These are phyloP conservation scores for Strigops habroptila DNA, from an alignment of 2,113 vertebrate genomes.

Conservation along the genomic window DNA sequence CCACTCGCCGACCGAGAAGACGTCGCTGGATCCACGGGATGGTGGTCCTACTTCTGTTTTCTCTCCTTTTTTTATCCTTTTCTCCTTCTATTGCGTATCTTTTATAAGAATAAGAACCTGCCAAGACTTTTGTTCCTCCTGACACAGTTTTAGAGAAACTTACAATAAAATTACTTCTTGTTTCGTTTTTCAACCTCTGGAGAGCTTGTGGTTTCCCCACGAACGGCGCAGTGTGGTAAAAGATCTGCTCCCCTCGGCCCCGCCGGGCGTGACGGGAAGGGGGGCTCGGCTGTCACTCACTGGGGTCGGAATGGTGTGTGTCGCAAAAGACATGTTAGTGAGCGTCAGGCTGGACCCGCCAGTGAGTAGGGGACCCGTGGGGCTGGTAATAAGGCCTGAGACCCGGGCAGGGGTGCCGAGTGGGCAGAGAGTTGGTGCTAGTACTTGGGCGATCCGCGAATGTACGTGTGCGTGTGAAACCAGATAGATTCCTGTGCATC, in stretches of 20 bases:
- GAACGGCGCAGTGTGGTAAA: not conserved
- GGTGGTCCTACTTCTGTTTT: not conserved
- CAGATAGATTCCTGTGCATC: rapidly evolving
- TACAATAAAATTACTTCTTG: not conserved
- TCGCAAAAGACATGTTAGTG: not conserved
- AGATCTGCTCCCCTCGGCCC: no score
- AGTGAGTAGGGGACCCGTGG: not conserved
- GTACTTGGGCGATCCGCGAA: not conserved
- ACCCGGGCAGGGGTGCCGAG: not conserved
- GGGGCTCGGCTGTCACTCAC: not conserved
- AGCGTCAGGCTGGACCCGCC: not conserved
- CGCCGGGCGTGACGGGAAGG: not conserved
- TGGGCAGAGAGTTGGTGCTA: not conserved
- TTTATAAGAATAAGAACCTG: not conserved
- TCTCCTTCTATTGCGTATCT: not conserved
- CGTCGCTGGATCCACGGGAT: not conserved
- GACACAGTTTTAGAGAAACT: not conserved
- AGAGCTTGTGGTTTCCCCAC: not conserved
- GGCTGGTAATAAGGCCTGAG: not conserved
- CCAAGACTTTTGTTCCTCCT: not conserved
- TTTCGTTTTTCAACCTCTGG: not conserved
- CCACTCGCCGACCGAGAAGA: not conserved
- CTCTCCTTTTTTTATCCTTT: not conserved
- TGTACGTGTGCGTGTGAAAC: rapidly evolving
- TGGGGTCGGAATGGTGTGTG: not conserved